Conservation (phyloP, 1,140 invertebrate genomes). For the Trichomalopsis sarcophagae region DNA sequence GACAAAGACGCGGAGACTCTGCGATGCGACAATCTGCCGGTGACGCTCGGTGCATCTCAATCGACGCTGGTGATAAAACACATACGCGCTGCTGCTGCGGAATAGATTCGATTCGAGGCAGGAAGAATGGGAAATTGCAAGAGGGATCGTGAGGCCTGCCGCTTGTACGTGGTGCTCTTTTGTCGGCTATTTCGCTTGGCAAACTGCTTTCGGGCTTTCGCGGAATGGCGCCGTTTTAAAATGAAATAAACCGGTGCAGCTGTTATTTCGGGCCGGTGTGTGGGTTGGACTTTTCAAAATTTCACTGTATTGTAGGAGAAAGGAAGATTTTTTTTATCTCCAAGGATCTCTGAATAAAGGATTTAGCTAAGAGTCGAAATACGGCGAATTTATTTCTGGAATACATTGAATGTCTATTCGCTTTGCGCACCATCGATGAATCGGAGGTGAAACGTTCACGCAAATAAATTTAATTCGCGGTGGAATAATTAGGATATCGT, state of each 20-base stretch:
- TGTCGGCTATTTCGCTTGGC: not conserved
- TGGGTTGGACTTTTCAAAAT: no score
- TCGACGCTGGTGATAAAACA: conserved; percentile 11
- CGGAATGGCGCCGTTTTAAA: not conserved
- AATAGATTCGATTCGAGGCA: conserved; percentile 25
- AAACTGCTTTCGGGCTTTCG: not conserved
- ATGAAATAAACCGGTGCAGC: not conserved
- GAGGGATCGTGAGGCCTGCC: not conserved
- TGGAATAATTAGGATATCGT: no score
- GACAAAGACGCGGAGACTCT: not conserved
- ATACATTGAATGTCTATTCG: no score
- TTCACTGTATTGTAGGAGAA: no score
- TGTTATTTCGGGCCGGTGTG: no score
- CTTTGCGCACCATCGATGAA: no score
- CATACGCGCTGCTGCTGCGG: conserved; percentile 1
- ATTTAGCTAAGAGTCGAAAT: no score
- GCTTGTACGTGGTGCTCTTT: not conserved
- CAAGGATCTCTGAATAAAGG: no score
- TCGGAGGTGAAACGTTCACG: no score
- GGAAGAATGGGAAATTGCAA: conserved; percentile 26
- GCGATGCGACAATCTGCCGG: conserved; percentile 1
- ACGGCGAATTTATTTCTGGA: no score
- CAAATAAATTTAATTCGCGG: no score
- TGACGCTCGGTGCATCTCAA: conserved; percentile 12
- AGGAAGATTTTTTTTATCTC: no score